phyloP scores from a whole-genome alignment of 2,888 invertebrate genomes.

The Agelastica alni region DNA sequence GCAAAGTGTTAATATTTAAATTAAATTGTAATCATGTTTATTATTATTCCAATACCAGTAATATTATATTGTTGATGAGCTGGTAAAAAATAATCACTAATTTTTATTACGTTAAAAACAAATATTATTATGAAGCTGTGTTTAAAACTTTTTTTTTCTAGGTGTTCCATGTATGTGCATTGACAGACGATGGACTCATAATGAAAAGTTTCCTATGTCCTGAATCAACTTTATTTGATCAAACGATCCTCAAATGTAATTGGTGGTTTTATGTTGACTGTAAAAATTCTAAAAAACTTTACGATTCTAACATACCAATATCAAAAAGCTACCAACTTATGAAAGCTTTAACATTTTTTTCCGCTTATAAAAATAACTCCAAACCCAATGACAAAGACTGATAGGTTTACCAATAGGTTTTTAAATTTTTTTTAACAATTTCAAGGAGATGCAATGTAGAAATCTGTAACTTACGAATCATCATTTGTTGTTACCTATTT shows the following conservation, averaged over 20 bases:
- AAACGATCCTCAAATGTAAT: constrained; percentile 88
- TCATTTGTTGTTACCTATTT: no score
- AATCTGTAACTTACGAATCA: no score
- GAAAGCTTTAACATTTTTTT: constrained; percentile 88
- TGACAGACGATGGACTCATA: constrained; percentile 85
- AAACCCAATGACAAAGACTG: constrained; percentile 36
- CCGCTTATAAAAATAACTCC: constrained; percentile 76
- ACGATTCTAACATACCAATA: constrained; percentile 88
- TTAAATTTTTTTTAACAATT: constrained; percentile 8
- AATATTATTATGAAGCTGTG: no score
- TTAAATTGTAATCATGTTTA: no score
- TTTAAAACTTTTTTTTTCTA: constrained; percentile 57
- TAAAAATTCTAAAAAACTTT: constrained; percentile 76
- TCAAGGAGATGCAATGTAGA: constrained; percentile 8
- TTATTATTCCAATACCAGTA: no score
- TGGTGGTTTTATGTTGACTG: constrained; percentile 96
- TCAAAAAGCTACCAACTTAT: constrained; percentile 90
- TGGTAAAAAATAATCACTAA: no score
- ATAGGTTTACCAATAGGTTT: constrained; percentile 16
- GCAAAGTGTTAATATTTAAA: no score
- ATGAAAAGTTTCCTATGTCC: constrained; percentile 92
- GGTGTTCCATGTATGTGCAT: constrained; percentile 90
- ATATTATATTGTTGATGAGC: no score
- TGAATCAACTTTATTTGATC: constrained; percentile 88
- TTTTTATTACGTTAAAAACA: no score